A percentile compares a stretch with the other conserved stretches of the same genome.
These are phyloP conservation scores for Donacobius atricapilla DNA, from an alignment of 2,113 vertebrate species.

Conservation along the genomic window DNA sequence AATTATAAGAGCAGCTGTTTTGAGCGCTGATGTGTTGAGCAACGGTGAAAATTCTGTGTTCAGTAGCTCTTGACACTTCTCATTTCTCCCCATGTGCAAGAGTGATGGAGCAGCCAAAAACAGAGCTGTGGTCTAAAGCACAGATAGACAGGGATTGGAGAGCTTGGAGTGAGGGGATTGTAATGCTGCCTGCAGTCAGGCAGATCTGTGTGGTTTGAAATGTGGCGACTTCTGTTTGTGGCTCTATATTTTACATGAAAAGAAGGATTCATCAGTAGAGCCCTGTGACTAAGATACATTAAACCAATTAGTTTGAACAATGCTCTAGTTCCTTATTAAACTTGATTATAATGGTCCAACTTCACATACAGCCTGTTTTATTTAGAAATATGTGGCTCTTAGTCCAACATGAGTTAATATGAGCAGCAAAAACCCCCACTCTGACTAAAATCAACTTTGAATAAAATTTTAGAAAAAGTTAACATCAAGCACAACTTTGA, in stretches of 20 bases:
- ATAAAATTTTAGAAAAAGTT: not conserved
- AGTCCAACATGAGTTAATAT: not conserved
- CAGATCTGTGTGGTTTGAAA: not conserved
- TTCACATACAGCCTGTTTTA: not conserved
- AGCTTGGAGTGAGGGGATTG: no score
- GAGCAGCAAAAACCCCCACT: not conserved
- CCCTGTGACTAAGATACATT: not conserved
- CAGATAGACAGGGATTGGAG: not conserved
- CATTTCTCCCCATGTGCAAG: not conserved
- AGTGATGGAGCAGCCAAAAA: not conserved
- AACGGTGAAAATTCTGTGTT: not conserved
- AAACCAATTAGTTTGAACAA: accelerated
- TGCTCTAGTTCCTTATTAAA: not conserved
- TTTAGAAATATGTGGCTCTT: not conserved
- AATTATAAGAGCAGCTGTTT: not conserved
- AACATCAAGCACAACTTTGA: not conserved
- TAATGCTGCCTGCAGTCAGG: not conserved
- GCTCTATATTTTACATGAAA: not conserved
- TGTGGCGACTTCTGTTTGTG: not conserved
- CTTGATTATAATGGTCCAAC: not conserved
- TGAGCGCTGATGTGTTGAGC: not conserved
- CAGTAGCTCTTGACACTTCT: not conserved
- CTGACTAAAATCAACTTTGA: not conserved
- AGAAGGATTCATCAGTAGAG: not conserved
- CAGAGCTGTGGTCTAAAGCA: not conserved